These are phyloP conservation scores for Cephus nigrinus DNA, from an alignment of 2,888 invertebrate species.

Conservation along the genomic window DNA sequence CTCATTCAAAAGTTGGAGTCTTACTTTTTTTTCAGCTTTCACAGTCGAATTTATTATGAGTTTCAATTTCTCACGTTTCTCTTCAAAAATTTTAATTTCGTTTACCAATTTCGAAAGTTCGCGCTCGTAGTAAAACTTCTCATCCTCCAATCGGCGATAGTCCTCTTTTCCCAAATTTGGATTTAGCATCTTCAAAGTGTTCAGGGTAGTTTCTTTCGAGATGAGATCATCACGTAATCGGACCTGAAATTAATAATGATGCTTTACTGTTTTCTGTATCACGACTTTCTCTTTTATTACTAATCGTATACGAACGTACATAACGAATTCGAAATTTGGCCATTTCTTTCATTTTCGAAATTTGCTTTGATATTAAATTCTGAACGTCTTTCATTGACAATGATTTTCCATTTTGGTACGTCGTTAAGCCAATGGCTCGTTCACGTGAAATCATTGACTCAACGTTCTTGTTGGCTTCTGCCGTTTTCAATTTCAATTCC, in stretches of 20 bases:
- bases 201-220: slow-evolving; percentile 18
- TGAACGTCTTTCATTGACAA: slow-evolving; percentile 25
- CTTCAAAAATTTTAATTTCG: slow-evolving; percentile 3
- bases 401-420: slow-evolving; percentile 23
- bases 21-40: neutral
- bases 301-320: slow-evolving; percentile 22
- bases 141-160: slow-evolving; percentile 33
- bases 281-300: no score
- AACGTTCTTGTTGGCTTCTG: slow-evolving; percentile 18
- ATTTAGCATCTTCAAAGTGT: slow-evolving; percentile 13
- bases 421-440: slow-evolving; percentile 17
- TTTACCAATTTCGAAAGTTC: slow-evolving; percentile 14
- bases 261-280: no score
- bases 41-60: neutral
- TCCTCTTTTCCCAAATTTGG: slow-evolving; percentile 33
- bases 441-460: slow-evolving; percentile 22
- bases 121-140: slow-evolving; percentile 30
- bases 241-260: slow-evolving; percentile 22
- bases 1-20: neutral
- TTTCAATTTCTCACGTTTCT: neutral
- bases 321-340: slow-evolving; percentile 31
- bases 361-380: slow-evolving; percentile 23
- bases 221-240: slow-evolving; percentile 29
- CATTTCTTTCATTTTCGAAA: slow-evolving; percentile 31
- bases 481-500: slow-evolving; percentile 19